These are phyloP conservation scores for Hofmannophila pseudospretella DNA, from an alignment of 2,888 invertebrate genomes.

Conservation along the genomic window DNA sequence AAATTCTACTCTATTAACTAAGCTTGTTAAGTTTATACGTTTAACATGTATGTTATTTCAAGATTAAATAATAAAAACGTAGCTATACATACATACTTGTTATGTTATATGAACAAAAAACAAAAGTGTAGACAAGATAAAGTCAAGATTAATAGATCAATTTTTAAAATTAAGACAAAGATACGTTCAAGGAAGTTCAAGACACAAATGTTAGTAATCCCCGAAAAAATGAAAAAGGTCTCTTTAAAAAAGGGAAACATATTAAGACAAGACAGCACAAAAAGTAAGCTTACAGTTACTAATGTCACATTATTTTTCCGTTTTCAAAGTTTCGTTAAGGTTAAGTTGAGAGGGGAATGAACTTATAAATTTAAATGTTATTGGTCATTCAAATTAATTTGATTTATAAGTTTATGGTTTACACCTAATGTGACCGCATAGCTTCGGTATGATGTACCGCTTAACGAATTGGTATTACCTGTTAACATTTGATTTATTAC, in stretches of 20 bases:
- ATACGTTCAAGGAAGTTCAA: slow-evolving; percentile 3
- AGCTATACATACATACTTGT: too few relatives aligned
- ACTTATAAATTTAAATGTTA: slow-evolving; percentile 18
- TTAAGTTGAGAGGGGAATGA: slow-evolving; percentile 32
- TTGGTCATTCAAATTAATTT: slow-evolving; percentile 3
- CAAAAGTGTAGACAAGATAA: not conserved
- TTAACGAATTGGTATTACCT: not conserved
- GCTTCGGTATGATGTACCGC: too few relatives aligned
- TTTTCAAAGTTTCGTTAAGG: slow-evolving; percentile 40
- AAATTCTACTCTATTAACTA: too few relatives aligned
- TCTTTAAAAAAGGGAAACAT: slow-evolving; percentile 21
- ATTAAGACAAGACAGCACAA: not conserved
- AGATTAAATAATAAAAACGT: too few relatives aligned
- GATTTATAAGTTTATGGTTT: slow-evolving; percentile 3
- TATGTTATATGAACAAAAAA: too few relatives aligned
- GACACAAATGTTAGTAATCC: slow-evolving; percentile 16
- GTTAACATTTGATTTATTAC: too few relatives aligned
- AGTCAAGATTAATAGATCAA: slow-evolving; percentile 5
- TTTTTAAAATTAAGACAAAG: slow-evolving; percentile 1
- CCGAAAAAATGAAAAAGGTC: slow-evolving; percentile 8
- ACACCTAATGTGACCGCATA: not conserved
- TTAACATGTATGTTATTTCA: too few relatives aligned
- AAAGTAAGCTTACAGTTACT: slow-evolving; percentile 24
- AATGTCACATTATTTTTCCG: slow-evolving; percentile 27
- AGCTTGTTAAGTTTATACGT: too few relatives aligned